Evolutionary conservation across 2,888 invertebrate species (phyloP).

Genomic region (Oligia latruncula): DNA sequence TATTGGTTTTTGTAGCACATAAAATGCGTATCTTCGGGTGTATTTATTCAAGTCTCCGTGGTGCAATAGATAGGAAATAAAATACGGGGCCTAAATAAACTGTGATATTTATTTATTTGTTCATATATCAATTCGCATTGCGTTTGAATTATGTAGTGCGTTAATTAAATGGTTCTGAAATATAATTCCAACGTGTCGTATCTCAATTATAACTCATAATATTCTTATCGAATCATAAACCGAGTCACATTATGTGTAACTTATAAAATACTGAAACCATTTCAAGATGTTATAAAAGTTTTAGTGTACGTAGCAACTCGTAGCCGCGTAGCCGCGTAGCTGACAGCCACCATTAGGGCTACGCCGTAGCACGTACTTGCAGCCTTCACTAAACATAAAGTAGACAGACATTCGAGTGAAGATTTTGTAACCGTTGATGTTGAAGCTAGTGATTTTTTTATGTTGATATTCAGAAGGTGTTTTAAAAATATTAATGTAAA

Average conservation of each 20-base stretch:
- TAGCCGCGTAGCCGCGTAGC: constrained; percentile 66
- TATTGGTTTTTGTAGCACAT: background rate
- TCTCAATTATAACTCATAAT: background rate
- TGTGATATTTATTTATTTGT: no score
- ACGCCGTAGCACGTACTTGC: constrained; percentile 65
- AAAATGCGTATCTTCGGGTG: background rate
- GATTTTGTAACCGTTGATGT: constrained; percentile 45
- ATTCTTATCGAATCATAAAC: constrained; percentile 27
- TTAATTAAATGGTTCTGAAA: background rate
- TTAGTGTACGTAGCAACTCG: constrained; percentile 55
- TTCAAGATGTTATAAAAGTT: constrained; percentile 61
- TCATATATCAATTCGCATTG: no score
- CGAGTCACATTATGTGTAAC: constrained; percentile 16
- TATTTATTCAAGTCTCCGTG: background rate
- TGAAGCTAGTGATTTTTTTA: constrained; percentile 24
- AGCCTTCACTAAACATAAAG: constrained; percentile 60
- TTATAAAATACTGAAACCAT: constrained; percentile 51
- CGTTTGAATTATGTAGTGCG: no score
- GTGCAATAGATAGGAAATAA: no score
- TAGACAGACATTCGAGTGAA: constrained; percentile 56
- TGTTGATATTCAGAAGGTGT: background rate
- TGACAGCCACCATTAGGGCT: constrained; percentile 62
- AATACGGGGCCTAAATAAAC: background rate
- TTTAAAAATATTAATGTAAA: constrained; percentile 14
- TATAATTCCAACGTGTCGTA: background rate